phyloP scores from a whole-genome alignment of 2,888 invertebrate genomes.

The Cheilosia soror region DNA sequence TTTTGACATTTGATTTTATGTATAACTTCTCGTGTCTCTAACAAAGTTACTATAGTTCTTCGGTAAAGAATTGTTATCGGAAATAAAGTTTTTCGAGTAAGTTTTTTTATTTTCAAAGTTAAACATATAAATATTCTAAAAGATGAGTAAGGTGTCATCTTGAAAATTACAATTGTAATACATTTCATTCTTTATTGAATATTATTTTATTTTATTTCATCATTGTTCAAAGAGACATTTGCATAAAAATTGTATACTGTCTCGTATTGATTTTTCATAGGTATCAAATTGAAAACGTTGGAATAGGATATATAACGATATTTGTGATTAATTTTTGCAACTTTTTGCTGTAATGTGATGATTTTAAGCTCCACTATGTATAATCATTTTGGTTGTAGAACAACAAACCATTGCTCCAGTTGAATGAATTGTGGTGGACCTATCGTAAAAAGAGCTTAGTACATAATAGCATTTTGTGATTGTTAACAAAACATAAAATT shows the following conservation, averaged over 20 bases:
- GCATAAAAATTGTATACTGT: background rate
- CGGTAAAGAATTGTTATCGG: background rate
- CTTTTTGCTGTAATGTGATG: too few species aligned
- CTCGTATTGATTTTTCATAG: background rate
- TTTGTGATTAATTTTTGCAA: too few species aligned
- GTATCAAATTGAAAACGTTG: background rate
- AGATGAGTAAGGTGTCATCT: background rate
- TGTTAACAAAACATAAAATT: too few species aligned
- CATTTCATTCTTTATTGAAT: background rate
- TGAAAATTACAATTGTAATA: background rate
- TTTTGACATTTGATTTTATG: background rate
- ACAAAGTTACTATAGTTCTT: background rate
- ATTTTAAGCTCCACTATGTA: too few species aligned
- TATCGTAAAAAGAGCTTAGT: too few species aligned
- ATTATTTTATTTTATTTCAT: background rate
- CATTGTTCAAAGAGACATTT: background rate
- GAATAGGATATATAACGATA: too few species aligned
- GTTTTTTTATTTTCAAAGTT: background rate
- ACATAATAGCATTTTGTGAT: too few species aligned
- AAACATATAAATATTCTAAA: background rate
- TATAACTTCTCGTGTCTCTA: background rate
- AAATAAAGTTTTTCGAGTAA: background rate
- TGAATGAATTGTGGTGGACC: too few species aligned
- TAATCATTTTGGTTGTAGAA: too few species aligned
- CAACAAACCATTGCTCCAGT: too few species aligned